Conservation (phyloP, 1,140 invertebrate species). For the Xylocopa sonorina region DNA sequence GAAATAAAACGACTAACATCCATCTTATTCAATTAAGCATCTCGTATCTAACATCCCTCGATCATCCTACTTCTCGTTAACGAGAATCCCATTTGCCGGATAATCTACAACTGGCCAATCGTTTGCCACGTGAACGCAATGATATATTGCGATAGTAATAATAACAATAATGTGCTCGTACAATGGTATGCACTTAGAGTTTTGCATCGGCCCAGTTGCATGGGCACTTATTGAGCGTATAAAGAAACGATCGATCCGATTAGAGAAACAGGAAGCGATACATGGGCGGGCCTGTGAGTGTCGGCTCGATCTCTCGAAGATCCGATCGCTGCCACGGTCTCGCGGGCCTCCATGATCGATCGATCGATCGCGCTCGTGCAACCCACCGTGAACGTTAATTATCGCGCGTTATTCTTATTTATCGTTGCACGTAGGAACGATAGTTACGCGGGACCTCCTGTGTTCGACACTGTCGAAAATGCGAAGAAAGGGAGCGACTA, state of each 20-base stretch:
- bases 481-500: background rate
- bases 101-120: background rate
- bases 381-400: slow-evolving; percentile 61
- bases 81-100: background rate
- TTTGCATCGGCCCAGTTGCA: background rate
- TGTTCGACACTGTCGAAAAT: slow-evolving; percentile 3
- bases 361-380: slow-evolving; percentile 54
- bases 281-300: slow-evolving; percentile 39
- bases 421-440: slow-evolving; percentile 41
- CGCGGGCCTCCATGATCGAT: slow-evolving; percentile 31
- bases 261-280: slow-evolving; percentile 65
- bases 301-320: slow-evolving; percentile 50
- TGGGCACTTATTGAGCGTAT: slow-evolving; percentile 29
- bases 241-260: slow-evolving; percentile 55
- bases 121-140: background rate
- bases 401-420: slow-evolving; percentile 68
- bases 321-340: slow-evolving; percentile 36
- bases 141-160: background rate
- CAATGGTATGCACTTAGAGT: background rate
- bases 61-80: background rate
- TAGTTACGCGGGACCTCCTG: slow-evolving; percentile 28
- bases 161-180: background rate
- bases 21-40: background rate
- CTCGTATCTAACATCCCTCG: background rate
- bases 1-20: background rate